Evolutionary conservation across 1,140 invertebrate species (phyloP).

Genomic region (Gyrodactylus bullatarudis): DNA sequence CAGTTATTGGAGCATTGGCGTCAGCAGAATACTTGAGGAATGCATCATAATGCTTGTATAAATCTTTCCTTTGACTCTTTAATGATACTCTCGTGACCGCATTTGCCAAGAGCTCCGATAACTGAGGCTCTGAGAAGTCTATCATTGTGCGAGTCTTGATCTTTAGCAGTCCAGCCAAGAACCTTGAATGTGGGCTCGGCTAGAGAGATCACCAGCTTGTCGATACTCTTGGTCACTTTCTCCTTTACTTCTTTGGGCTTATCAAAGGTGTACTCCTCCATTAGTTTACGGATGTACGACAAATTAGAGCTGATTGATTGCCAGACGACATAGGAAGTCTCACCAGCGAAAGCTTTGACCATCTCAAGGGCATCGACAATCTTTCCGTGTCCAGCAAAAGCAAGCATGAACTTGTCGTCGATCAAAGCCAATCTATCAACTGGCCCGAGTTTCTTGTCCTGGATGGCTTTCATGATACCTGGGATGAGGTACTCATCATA

Average conservation of each 20-base stretch:
- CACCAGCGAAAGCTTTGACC: neutral
- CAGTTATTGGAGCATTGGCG: neutral
- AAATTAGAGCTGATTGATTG: neutral
- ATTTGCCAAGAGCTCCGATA: constrained; percentile 3
- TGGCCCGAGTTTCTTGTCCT: neutral
- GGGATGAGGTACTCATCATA: neutral
- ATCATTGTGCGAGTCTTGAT: neutral
- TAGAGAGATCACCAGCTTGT: neutral
- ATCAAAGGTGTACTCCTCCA: neutral
- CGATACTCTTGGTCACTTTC: neutral
- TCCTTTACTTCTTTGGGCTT: neutral
- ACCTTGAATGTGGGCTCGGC: neutral
- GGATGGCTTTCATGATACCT: neutral
- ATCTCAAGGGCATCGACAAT: neutral
- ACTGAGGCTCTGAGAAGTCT: neutral
- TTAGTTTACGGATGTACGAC: neutral
- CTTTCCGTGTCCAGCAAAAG: neutral
- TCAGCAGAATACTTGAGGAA: neutral
- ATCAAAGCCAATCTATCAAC: neutral
- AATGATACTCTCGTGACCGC: neutral
- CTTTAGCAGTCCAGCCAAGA: neutral
- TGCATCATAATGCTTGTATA: neutral
- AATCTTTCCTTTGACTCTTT: neutral
- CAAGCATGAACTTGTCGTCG: neutral
- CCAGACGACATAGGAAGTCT: neutral